These are phyloP conservation scores for Coenobita brevimanus DNA, from an alignment of 1,140 invertebrate species.

Conservation along the genomic window DNA sequence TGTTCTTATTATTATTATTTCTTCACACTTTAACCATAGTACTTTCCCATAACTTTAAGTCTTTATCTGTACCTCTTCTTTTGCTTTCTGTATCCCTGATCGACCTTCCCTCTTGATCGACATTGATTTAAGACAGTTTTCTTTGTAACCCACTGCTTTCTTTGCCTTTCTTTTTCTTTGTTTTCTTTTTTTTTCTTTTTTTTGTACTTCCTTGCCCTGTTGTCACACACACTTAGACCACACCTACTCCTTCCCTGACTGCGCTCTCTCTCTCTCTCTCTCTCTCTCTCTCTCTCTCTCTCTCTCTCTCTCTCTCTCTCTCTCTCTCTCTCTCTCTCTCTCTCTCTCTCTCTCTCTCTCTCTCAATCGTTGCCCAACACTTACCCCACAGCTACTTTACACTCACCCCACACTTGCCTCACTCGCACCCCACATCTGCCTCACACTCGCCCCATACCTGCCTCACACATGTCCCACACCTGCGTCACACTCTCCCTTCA, in stretches of 20 bases:
- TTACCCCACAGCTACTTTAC: background rate
- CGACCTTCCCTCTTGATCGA: no score
- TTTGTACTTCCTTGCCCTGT: background rate
- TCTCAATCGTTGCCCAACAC: background rate
- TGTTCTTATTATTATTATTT: no score
- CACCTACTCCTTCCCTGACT: background rate
- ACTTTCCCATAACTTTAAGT: no score
- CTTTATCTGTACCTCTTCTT: no score
- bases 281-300: background rate
- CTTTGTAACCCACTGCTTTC: no score
- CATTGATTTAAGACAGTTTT: no score
- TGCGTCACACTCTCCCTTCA: no score
- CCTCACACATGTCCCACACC: no score
- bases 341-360: conserved; percentile 22
- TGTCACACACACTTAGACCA: background rate
- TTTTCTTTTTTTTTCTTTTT: background rate
- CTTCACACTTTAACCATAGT: no score
- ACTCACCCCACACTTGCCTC: background rate
- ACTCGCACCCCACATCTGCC: background rate
- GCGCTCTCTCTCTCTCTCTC: background rate
- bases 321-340: conserved; percentile 22
- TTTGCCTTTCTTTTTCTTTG: background rate
- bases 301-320: background rate
- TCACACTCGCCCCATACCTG: no score
- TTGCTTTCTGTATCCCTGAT: no score